These are phyloP conservation scores for Leucophenga varia DNA, from an alignment of 1,140 invertebrate species.

Conservation along the genomic window DNA sequence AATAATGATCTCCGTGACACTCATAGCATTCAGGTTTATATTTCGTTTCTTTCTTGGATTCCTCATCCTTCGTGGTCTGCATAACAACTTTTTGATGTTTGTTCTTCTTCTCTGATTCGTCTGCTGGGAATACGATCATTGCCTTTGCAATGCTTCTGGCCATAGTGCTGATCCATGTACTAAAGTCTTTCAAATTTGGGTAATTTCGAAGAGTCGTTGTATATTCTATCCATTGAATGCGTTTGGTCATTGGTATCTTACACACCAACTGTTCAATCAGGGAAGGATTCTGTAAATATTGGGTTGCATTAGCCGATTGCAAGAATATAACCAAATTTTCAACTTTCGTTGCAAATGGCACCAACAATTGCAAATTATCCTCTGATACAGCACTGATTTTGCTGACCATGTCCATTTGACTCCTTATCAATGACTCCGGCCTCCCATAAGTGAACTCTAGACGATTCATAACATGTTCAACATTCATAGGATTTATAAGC, in stretches of 20 bases:
- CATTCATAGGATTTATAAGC: background rate
- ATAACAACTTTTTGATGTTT: no score
- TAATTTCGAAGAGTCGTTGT: background rate
- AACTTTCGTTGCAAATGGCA: background rate
- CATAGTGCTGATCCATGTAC: no score
- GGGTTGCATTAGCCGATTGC: background rate
- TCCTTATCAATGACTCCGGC: background rate
- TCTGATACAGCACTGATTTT: background rate
- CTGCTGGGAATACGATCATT: no score
- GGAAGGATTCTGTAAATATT: slow-evolving; percentile 1
- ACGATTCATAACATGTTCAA: background rate
- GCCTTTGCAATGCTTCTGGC: no score
- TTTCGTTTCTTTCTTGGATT: no score
- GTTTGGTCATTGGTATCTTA: slow-evolving; percentile 2
- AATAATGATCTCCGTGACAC: no score
- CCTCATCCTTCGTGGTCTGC: no score
- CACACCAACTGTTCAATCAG: background rate
- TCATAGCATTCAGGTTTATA: no score
- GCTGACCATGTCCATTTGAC: background rate
- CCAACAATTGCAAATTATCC: background rate
- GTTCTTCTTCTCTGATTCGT: no score
- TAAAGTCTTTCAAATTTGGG: slow-evolving; percentile 5
- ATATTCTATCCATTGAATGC: slow-evolving; percentile 6
- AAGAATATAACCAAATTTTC: background rate
- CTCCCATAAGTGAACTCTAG: background rate